Percentiles rank a stretch among this genome's conserved stretches.
Evolutionary conservation across 2,888 invertebrate genomes (phyloP).

Genomic region (Metacarcinus magister): DNA sequence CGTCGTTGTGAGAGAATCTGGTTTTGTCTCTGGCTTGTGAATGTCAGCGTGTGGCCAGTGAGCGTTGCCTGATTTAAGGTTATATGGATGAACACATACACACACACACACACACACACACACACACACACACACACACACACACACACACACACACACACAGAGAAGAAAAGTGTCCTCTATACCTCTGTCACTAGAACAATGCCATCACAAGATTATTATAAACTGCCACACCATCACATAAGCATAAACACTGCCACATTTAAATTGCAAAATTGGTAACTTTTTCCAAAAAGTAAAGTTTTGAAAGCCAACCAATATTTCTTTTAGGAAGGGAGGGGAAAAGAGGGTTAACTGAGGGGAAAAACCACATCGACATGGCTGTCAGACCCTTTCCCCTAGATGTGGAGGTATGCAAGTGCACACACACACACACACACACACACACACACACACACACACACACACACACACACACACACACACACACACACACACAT

Average conservation of each 20-base stretch:
- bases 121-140: background rate
- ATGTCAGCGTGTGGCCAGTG: background rate
- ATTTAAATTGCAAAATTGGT: background rate
- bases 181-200: background rate
- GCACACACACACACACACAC: background rate
- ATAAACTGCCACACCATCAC: background rate
- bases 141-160: background rate
- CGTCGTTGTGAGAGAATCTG: background rate
- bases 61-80: too few species aligned
- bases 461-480: background rate
- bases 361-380: background rate
- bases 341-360: background rate
- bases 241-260: background rate
- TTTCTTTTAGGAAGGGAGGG: background rate
- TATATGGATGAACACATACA: background rate
- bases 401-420: background rate
- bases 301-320: background rate
- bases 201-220: background rate
- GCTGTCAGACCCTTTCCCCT: background rate
- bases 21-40: background rate
- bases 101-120: conserved; percentile 33
- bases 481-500: background rate
- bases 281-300: background rate
- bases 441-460: conserved; percentile 20
- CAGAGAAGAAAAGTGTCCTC: background rate